phyloP scores from a whole-genome alignment of 1,140 invertebrate genomes.

The Steinernema feltiae region DNA sequence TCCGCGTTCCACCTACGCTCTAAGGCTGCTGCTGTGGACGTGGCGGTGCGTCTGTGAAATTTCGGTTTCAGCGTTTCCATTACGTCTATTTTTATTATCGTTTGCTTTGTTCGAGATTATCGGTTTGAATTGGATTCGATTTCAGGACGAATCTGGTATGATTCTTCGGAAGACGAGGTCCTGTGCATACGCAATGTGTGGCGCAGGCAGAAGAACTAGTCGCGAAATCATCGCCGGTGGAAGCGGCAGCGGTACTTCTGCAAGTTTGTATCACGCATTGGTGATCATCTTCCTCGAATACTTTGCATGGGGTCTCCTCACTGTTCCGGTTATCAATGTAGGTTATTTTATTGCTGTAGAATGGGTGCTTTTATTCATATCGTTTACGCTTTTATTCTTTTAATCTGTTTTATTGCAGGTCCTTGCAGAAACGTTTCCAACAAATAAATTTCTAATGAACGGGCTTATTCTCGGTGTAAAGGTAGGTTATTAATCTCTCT shows the following conservation, averaged over 20 bases:
- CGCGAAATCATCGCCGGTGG: not conserved
- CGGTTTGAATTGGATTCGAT: not conserved
- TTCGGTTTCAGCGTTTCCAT: too few relatives aligned
- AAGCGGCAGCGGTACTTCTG: conserved; percentile 57
- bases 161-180: not conserved
- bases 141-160: not conserved
- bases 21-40: too few relatives aligned
- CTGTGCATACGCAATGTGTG: not conserved
- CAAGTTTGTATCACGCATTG: conserved; percentile 91
- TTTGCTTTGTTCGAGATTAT: not conserved
- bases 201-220: not conserved
- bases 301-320: conserved; percentile 96
- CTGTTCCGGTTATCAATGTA: conserved; percentile 92
- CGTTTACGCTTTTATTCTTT: too few relatives aligned
- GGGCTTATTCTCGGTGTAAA: conserved; percentile 95
- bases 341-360: not conserved
- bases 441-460: conserved; percentile 99
- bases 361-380: too few relatives aligned
- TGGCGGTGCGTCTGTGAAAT: too few relatives aligned
- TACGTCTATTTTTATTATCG: not conserved
- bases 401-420: conserved; percentile 63
- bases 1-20: too few relatives aligned
- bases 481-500: conserved; percentile 59
- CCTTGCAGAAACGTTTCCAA: conserved; percentile 91
- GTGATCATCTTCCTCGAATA: conserved; percentile 99